Percentiles rank a stretch among this genome's conserved stretches.
phyloP scores from a whole-genome alignment of 2,888 invertebrate species.

The Drosophila putrida region DNA sequence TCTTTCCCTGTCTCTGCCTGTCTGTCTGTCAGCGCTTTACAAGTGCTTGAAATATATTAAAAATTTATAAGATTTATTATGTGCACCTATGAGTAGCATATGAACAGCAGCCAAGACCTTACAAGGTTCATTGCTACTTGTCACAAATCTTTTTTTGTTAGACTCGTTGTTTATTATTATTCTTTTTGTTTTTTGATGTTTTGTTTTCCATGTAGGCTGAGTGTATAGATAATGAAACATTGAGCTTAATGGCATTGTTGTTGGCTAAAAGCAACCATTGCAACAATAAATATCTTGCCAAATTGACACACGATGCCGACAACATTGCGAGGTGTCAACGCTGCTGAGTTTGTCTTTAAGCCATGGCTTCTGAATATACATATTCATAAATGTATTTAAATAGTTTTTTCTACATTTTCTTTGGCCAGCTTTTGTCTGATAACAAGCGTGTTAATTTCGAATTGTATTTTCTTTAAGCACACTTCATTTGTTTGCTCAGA shows the following conservation, averaged over 20 bases:
- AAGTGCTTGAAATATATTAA: constrained; percentile 56
- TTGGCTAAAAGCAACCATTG: constrained; percentile 26
- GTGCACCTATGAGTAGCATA: constrained; percentile 24
- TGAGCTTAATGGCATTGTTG: constrained; percentile 75
- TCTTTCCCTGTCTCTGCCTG: constrained; percentile 12
- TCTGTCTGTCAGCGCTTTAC: constrained; percentile 24
- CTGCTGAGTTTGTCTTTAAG: constrained; percentile 62
- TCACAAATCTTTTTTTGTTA: constrained; percentile 60
- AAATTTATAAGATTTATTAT: constrained; percentile 64
- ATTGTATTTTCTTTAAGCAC: constrained; percentile 42
- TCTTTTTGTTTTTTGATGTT: constrained; percentile 12
- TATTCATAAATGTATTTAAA: not conserved
- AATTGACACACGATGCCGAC: constrained; percentile 65
- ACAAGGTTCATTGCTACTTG: constrained; percentile 77
- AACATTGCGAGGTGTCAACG: constrained; percentile 50
- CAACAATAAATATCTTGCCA: constrained; percentile 60
- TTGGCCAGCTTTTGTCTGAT: constrained; percentile 43
- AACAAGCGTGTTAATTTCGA: constrained; percentile 73
- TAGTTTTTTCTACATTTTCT: constrained; percentile 25
- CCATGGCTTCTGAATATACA: constrained; percentile 49
- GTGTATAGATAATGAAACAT: constrained; percentile 69
- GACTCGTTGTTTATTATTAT: constrained; percentile 9
- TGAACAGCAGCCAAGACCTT: constrained; percentile 68
- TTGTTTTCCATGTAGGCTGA: constrained; percentile 64
- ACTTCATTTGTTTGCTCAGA: constrained; percentile 34